Percentiles rank a stretch among this genome's conserved stretches.
Conservation (phyloP, 1,140 invertebrate species). For the Microplitis mediator region DNA sequence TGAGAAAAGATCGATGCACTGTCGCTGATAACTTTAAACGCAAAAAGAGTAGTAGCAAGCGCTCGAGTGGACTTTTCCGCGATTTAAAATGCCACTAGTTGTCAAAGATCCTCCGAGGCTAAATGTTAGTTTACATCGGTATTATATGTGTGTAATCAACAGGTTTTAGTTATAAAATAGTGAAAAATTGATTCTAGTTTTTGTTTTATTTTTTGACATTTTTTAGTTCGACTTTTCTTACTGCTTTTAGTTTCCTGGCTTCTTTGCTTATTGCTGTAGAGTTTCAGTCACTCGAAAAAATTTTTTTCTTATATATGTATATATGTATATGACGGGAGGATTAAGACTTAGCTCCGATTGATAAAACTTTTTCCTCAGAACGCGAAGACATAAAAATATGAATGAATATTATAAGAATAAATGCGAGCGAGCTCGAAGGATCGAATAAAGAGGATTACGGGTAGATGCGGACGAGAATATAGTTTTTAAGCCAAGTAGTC, state of each 20-base stretch:
- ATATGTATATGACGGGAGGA: not conserved
- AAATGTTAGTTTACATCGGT: not conserved
- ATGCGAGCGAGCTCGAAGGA: not conserved
- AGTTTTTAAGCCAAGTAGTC: not conserved
- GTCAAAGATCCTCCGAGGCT: too few species aligned
- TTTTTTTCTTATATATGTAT: too few species aligned
- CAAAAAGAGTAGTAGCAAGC: not conserved
- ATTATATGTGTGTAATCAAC: slow-evolving; percentile 6
- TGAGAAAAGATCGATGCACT: slow-evolving; percentile 22
- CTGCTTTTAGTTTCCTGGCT: too few species aligned
- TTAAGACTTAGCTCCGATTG: not conserved
- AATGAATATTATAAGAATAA: not conserved
- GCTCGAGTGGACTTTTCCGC: not conserved
- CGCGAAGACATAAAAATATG: not conserved
- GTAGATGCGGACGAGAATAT: not conserved
- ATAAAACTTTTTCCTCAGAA: not conserved
- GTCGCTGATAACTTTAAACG: not conserved
- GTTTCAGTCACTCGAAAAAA: too few species aligned
- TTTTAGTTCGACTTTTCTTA: too few species aligned
- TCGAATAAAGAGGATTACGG: slow-evolving; percentile 12
- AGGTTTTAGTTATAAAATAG: not conserved
- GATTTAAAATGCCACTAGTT: not conserved
- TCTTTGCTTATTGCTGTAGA: too few species aligned
- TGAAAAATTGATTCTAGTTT: too few species aligned
- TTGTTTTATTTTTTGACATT: too few species aligned